Percentiles rank a stretch among this genome's conserved stretches.
phyloP scores from a whole-genome alignment of 2,888 invertebrate species.

The Eucriotettix oculatus region DNA sequence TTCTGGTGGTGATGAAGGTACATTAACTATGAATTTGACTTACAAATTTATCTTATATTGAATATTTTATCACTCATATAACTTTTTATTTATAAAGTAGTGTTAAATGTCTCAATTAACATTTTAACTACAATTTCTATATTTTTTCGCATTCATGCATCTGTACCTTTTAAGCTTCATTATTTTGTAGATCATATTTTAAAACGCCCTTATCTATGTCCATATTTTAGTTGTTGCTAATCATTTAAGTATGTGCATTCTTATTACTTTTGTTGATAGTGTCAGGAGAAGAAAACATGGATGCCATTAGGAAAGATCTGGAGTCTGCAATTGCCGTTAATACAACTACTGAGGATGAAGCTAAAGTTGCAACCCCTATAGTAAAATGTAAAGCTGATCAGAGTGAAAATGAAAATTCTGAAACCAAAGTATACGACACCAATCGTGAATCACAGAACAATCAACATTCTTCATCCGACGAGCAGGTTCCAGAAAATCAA shows the following conservation, averaged over 20 bases:
- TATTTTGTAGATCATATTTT: no score
- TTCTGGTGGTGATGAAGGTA: constrained; percentile 13
- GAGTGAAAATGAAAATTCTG: neutral
- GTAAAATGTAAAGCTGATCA: constrained; percentile 6
- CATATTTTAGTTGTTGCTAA: no score
- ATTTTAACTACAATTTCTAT: no score
- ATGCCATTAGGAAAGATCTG: constrained; percentile 41
- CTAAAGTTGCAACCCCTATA: constrained; percentile 19
- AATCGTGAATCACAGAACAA: neutral
- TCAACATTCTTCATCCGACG: neutral
- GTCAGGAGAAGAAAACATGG: constrained; percentile 27
- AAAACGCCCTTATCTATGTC: no score
- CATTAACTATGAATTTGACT: no score
- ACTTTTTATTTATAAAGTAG: no score
- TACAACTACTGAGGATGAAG: constrained; percentile 40
- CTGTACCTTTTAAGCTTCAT: no score
- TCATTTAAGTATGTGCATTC: neutral
- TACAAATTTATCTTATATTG: no score
- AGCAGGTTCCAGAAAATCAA: neutral
- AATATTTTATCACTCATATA: no score
- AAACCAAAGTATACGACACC: neutral
- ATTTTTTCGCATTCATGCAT: no score
- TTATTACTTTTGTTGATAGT: neutral
- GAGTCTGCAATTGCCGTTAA: constrained; percentile 42
- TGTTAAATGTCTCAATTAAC: no score